Conservation (phyloP, 92 coral and sea anemone species). For the Porites divaricata region DNA sequence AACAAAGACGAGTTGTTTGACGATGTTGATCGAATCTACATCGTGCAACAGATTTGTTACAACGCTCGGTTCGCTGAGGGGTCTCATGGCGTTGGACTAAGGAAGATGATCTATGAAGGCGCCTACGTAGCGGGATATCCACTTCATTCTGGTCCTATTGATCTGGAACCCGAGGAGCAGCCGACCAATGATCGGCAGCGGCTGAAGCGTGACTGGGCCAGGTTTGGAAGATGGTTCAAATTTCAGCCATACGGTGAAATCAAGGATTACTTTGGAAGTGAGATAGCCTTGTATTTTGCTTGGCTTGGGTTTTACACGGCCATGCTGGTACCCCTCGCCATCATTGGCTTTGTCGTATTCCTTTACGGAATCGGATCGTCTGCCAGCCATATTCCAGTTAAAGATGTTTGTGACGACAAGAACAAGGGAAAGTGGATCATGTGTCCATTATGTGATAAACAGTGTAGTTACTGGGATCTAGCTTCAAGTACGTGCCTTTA, state of each 20-base stretch:
- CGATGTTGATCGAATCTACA: slow-evolving; percentile 56
- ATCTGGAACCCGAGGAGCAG: slow-evolving; percentile 49
- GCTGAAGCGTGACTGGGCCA: slow-evolving; percentile 88
- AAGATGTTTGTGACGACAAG: slow-evolving; percentile 72
- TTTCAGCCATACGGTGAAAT: slow-evolving; percentile 87
- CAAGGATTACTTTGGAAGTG: slow-evolving; percentile 90
- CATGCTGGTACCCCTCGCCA: slow-evolving; percentile 88
- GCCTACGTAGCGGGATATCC: slow-evolving; percentile 72
- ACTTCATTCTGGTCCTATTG: slow-evolving; percentile 80
- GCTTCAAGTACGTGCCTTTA: slow-evolving; percentile 72
- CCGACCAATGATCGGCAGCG: slow-evolving; percentile 84
- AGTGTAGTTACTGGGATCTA: slow-evolving; percentile 94
- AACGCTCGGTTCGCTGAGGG: slow-evolving; percentile 76
- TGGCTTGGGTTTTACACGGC: slow-evolving; percentile 96
- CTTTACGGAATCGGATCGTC: slow-evolving; percentile 89
- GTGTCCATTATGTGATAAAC: slow-evolving; percentile 97
- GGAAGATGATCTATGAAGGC: slow-evolving; percentile 71
- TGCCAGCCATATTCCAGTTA: slow-evolving; percentile 70
- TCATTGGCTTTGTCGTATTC: slow-evolving; percentile 80
- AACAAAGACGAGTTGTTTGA: slow-evolving; percentile 67
- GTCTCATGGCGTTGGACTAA: slow-evolving; percentile 70
- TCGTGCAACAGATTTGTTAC: slow-evolving; percentile 69
- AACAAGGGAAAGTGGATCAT: slow-evolving; percentile 77
- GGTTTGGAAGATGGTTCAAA: slow-evolving; percentile 79
- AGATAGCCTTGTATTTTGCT: slow-evolving; percentile 85